Evolutionary conservation across 2,797 vertebrate genomes (phyloP), one percentile per base, ranked within the genome.

Genomic region (Lagorchestes hirsutus): DNA sequence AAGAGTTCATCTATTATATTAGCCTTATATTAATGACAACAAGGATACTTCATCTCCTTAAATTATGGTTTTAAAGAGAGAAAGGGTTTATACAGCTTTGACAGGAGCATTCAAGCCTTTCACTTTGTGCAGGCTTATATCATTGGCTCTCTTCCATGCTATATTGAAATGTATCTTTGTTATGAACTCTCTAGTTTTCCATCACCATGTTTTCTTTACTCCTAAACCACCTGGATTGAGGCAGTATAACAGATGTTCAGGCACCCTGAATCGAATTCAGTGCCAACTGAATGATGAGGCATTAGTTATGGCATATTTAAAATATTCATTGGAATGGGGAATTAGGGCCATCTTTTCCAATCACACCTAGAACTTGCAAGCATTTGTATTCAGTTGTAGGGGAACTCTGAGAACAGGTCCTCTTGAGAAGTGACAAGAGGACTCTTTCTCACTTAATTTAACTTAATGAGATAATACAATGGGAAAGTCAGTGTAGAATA

Each of bases 351-450:
- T 90, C 92, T 34, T 31, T 52, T 40, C 62, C 58, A 40, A 31
- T 29, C 28, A 95, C 13, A 46, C 31, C 31, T 87, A 4, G 40
- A 24, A 27, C 28, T 40, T 54, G 34, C 1, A 62, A 28, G 52
- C 82, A 91, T 34, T 82, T 92, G 18, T 22, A 96, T 93, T 57
- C 55, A 50, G 93, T 55, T 57, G 67, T 82, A 74, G 96, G 95
- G 59, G 46, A 46, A 91, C 40, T 87, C 8, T 54, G 28, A 93
- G 54, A 57, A 92, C 67, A 50, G 52, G 54, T 9, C 14, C 28
- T 10, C 40, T 50, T 50, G 40, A 11, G 22, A 74, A 56, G 9
- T 40, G 28, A 28, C 29, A 31, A 29, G 27, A 62, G 52, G 22
- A 82, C 13, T 0, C 27, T 54, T 92, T 46, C 29, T 90, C 54